These are phyloP conservation scores for Macquaria ambigua DNA, from an alignment of 2,113 vertebrate genomes.

Conservation along the genomic window DNA sequence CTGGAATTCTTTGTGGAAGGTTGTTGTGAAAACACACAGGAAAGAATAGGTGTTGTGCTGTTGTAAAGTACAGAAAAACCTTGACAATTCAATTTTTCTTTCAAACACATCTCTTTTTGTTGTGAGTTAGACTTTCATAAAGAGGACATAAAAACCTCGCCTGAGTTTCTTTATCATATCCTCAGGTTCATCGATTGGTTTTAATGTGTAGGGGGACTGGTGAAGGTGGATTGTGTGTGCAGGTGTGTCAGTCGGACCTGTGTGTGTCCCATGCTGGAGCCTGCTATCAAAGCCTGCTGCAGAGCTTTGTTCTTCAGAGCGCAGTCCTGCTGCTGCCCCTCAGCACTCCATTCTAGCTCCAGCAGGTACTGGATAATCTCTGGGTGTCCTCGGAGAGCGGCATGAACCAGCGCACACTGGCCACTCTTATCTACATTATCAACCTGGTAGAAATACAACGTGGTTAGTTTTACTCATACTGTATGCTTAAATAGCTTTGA, in stretches of 20 bases:
- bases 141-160: background rate
- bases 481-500: constrained; percentile 7
- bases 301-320: constrained; percentile 89
- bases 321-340: constrained; percentile 83
- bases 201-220: background rate
- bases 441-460: constrained; percentile 82
- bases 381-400: constrained; percentile 91
- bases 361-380: constrained; percentile 91
- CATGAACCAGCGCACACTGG: constrained; percentile 94
- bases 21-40: background rate
- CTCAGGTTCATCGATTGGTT: background rate
- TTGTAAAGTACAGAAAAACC: background rate
- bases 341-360: constrained; percentile 85
- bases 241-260: constrained; percentile 83
- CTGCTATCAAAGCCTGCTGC: constrained; percentile 93
- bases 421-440: constrained; percentile 95
- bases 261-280: constrained; percentile 96
- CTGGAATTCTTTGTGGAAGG: background rate
- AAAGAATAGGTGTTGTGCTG: background rate
- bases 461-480: background rate
- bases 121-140: background rate
- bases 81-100: background rate
- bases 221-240: background rate
- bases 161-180: background rate
- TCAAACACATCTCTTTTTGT: background rate